Percentiles rank a stretch among this genome's conserved stretches.
Conservation (phyloP, 2,797 vertebrate genomes). For the Channa striata region DNA sequence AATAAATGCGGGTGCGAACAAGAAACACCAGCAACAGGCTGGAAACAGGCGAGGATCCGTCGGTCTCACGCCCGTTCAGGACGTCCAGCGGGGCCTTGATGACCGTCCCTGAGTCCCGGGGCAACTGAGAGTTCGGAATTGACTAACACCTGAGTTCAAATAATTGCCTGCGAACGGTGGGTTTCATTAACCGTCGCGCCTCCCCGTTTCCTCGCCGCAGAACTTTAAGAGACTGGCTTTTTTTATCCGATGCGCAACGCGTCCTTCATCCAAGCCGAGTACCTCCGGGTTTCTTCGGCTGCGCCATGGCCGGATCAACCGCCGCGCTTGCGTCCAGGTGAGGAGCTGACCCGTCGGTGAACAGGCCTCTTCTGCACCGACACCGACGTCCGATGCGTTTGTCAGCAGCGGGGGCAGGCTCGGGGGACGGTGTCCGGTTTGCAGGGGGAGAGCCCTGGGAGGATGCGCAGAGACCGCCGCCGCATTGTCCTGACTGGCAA, state of each 20-base stretch:
- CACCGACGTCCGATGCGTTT: background rate
- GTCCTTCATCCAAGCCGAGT: constrained; percentile 78
- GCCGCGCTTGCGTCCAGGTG: constrained; percentile 41
- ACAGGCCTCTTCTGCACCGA: constrained; percentile 1
- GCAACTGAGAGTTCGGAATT: background rate
- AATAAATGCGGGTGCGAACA: background rate
- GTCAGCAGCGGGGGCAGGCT: background rate
- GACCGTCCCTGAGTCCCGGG: background rate
- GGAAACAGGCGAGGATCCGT: background rate
- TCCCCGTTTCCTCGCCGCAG: background rate
- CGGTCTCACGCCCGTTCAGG: background rate
- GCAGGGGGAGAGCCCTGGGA: constrained; percentile 21
- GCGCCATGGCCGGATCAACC: constrained; percentile 51
- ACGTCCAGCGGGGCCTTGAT: constrained; percentile 15
- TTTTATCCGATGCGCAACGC: constrained; percentile 46
- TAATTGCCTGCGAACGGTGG: background rate
- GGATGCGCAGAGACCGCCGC: constrained; percentile 67
- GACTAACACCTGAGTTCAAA: background rate
- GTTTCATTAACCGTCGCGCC: no score
- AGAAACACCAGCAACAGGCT: background rate
- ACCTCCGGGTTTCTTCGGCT: constrained; percentile 22
- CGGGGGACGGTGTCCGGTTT: background rate
- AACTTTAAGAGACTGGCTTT: background rate
- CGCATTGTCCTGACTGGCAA: constrained; percentile 61
- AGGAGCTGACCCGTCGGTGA: background rate